These are phyloP conservation scores for Acrobasis consociella DNA, from an alignment of 2,888 invertebrate species.

Conservation along the genomic window DNA sequence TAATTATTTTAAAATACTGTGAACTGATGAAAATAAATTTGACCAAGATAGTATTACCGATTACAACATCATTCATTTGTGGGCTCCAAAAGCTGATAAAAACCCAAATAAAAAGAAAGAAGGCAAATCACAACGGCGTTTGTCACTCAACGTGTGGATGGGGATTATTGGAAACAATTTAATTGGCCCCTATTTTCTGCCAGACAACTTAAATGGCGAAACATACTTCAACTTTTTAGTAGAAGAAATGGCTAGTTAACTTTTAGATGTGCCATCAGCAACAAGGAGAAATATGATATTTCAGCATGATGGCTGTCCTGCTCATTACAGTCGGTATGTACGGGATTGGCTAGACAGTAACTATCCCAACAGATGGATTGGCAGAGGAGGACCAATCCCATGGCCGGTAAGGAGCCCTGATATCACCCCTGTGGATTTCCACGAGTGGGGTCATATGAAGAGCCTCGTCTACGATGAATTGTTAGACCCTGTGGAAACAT, in stretches of 20 bases:
- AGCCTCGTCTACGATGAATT: too few relatives aligned
- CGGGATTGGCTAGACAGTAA: slow-evolving; percentile 17
- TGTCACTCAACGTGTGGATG: neutral
- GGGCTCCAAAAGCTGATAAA: neutral
- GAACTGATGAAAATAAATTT: too few relatives aligned
- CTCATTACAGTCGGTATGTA: neutral
- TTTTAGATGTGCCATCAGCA: slow-evolving; percentile 5
- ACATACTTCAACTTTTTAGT: neutral
- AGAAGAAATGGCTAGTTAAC: neutral
- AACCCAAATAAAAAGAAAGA: neutral
- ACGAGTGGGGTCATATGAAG: slow-evolving; percentile 3
- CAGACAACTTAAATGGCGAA: neutral
- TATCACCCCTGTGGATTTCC: neutral
- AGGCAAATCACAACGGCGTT: neutral
- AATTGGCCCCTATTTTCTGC: slow-evolving; percentile 28
- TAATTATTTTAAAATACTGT: too few relatives aligned
- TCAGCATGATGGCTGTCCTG: neutral
- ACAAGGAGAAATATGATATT: neutral
- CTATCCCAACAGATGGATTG: slow-evolving; percentile 22
- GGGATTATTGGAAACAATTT: neutral
- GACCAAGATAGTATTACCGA: too few relatives aligned
- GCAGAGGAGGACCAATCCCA: slow-evolving; percentile 21
- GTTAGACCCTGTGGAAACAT: neutral
- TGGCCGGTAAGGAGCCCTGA: slow-evolving; percentile 25
- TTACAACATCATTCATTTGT: neutral